Conservation (phyloP, 2,797 vertebrate species). For the Neopelma chrysocephalum region DNA sequence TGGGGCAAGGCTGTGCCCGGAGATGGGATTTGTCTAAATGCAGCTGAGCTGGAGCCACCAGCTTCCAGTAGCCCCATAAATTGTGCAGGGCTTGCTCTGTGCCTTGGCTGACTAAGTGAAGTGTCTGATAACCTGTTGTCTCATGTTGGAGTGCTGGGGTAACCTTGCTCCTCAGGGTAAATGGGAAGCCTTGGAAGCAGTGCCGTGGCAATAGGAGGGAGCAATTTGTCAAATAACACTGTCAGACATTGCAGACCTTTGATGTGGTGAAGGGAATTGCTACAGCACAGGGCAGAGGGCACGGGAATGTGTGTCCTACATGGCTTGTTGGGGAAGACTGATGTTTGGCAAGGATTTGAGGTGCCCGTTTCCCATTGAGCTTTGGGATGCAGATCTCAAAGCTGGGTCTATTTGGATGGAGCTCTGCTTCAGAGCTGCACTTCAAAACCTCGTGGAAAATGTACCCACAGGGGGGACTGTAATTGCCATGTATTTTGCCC, state of each 20-base stretch:
- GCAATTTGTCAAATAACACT: neutral
- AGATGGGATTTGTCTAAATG: neutral
- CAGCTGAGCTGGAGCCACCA: neutral
- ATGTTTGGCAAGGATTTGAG: neutral
- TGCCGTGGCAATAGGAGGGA: neutral
- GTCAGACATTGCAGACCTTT: neutral
- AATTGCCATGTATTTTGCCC: slow-evolving; percentile 8
- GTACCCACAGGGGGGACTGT: neutral
- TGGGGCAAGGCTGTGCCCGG: neutral
- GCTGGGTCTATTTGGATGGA: neutral
- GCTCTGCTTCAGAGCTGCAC: neutral
- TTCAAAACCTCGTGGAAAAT: neutral
- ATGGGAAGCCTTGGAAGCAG: neutral
- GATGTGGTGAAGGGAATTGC: neutral
- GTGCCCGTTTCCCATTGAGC: neutral
- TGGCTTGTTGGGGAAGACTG: neutral
- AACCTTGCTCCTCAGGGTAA: neutral
- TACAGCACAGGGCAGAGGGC: neutral
- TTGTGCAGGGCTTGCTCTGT: neutral
- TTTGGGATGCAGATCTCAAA: neutral
- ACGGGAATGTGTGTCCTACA: neutral
- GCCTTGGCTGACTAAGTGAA: neutral
- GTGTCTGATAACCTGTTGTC: neutral
- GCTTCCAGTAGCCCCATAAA: neutral
- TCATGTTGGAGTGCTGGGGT: neutral